phyloP scores from a whole-genome alignment of 1,140 invertebrate species.

The Sarcophaga peregrina region DNA sequence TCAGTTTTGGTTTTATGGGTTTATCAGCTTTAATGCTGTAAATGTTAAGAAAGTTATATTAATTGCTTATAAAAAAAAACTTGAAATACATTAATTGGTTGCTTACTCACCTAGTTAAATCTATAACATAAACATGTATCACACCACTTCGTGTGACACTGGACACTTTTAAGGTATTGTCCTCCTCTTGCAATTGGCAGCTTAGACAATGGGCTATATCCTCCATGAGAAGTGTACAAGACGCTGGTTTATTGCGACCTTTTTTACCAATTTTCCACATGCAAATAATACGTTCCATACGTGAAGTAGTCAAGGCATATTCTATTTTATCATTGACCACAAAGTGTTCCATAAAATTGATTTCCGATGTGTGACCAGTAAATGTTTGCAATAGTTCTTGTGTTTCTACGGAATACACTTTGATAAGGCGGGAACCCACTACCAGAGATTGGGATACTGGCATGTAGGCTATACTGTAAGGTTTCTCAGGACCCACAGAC shows the following conservation, averaged over 20 bases:
- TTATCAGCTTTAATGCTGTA: constrained; percentile 71
- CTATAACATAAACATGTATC: constrained; percentile 76
- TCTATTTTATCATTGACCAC: constrained; percentile 56
- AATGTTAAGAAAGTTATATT: not conserved
- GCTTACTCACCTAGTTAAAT: constrained; percentile 17
- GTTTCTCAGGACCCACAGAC: constrained; percentile 74
- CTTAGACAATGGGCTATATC: constrained; percentile 73
- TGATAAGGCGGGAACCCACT: constrained; percentile 75
- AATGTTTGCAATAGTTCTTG: constrained; percentile 73
- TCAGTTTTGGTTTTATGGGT: constrained; percentile 78
- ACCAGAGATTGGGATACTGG: constrained; percentile 73
- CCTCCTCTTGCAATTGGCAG: constrained; percentile 66
- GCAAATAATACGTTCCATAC: constrained; percentile 63
- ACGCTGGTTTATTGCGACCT: constrained; percentile 61
- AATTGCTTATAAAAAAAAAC: too few relatives aligned
- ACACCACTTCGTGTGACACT: constrained; percentile 80
- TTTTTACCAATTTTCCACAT: constrained; percentile 61
- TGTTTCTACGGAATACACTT: constrained; percentile 73
- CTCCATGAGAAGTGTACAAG: constrained; percentile 74
- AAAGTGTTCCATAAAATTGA: constrained; percentile 70
- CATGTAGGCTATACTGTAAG: constrained; percentile 75
- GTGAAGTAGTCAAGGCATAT: constrained; percentile 74
- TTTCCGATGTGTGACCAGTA: constrained; percentile 75
- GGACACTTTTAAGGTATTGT: constrained; percentile 69
- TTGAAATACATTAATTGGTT: not conserved